Conservation (phyloP, 2,888 invertebrate species). For the Himalopsyche japonica region DNA sequence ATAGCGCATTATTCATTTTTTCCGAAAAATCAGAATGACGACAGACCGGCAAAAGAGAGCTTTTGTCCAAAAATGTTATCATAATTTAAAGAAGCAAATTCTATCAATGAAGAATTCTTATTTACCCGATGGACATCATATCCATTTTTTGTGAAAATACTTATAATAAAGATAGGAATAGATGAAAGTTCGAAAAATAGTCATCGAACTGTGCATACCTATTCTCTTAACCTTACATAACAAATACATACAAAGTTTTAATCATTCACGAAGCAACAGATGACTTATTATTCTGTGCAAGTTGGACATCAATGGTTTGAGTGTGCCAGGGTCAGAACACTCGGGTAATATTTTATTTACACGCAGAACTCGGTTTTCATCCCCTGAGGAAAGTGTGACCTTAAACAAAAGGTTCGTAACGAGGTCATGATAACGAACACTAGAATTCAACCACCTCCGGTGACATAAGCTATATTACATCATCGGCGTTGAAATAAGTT, state of each 20-base stretch:
- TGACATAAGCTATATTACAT: not conserved
- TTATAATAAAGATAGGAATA: no score
- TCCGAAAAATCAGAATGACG: no score
- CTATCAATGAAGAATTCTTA: no score
- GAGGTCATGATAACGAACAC: not conserved
- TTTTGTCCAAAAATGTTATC: no score
- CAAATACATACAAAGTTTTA: not conserved
- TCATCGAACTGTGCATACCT: no score
- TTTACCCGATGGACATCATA: no score
- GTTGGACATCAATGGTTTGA: not conserved
- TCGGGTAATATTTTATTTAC: not conserved
- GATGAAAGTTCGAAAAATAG: no score
- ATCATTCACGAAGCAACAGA: no score
- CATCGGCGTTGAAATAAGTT: not conserved
- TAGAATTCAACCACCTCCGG: not conserved
- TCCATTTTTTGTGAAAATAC: no score
- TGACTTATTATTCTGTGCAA: not conserved
- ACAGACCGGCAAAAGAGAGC: no score
- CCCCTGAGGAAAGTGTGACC: not conserved
- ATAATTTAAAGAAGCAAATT: no score
- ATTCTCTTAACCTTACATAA: not conserved
- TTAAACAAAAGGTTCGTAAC: not conserved
- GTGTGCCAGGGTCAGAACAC: not conserved
- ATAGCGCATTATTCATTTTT: no score
- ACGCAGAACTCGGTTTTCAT: not conserved